Evolutionary conservation across 2,888 invertebrate genomes (phyloP), one percentile per base, ranked within the genome.

Genomic region (Lissocephala sabroskyi): DNA sequence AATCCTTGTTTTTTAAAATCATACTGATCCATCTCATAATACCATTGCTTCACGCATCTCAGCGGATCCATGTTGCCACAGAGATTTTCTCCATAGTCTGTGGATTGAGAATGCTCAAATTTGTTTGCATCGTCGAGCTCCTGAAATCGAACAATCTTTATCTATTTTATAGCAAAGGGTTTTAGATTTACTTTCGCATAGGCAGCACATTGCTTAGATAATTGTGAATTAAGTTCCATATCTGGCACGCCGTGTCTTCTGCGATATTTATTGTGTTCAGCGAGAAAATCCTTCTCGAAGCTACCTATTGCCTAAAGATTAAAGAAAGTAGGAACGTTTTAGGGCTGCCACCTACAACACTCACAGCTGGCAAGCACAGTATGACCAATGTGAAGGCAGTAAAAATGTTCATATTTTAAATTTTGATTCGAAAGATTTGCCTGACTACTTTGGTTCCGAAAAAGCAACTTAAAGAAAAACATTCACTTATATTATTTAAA

Each of bases 41-140:
- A 93, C 95, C 95, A 95, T 73, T 89, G 89, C 33, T 92, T 90
- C 0, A 94, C 93, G 0, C 91, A 87, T 90, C n/a, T n/a, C n/a
- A n/a, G n/a, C n/a, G n/a, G 90, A 66, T 90, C 88, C 70, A 89
- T 90, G 80, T 90, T 10, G n/a, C 3, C 30, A 30, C 30, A 94
- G 52, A 94, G 89, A 78, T 94, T 95, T 81, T 94, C 94, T 0
- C 94, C 94, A 68, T 93, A 92, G 10, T 30, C 30, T n/a, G 5
- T n/a, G n/a, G n/a, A n/a, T n/a, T n/a, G n/a, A n/a, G 30, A 30
- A 30, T 30, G 30, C 30, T n/a, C n/a, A 7, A 30, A n/a, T n/a
- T n/a, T n/a, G n/a, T n/a, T n/a, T n/a, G n/a, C n/a, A n/a, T n/a
- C 30, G 5, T 3, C 30, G 11, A 30, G 4, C 10, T 30, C 30